Conservation (phyloP, 2,797 vertebrate species). For the Intellagama lesueurii region DNA sequence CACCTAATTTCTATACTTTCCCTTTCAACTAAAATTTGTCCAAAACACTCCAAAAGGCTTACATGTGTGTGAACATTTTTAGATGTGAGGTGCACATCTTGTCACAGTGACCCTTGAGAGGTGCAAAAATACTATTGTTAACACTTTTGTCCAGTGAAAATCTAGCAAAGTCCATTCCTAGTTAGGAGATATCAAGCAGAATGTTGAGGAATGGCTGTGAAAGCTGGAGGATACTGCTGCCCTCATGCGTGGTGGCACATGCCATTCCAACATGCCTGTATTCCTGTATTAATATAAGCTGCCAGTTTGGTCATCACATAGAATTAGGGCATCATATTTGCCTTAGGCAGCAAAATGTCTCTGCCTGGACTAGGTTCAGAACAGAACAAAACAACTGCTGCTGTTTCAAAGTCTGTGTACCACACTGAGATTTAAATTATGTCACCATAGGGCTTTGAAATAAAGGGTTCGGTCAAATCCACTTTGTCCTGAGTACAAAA, state of each 20-base stretch:
- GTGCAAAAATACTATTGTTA: too few relatives aligned
- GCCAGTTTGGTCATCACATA: not conserved
- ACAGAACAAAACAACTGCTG: not conserved
- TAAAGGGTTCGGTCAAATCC: not conserved
- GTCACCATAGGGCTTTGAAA: not conserved
- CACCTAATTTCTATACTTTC: too few relatives aligned
- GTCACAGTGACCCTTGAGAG: too few relatives aligned
- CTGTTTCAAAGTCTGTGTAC: not conserved
- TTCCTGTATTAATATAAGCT: not conserved
- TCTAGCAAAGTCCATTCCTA: too few relatives aligned
- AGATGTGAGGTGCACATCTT: too few relatives aligned
- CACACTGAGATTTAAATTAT: not conserved
- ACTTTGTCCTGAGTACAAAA: not conserved
- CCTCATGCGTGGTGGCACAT: not conserved
- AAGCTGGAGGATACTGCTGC: not conserved
- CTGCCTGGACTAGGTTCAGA: too few relatives aligned
- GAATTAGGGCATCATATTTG: not conserved
- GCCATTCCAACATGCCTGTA: not conserved
- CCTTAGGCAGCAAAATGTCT: not conserved
- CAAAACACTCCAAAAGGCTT: too few relatives aligned
- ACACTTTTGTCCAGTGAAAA: too few relatives aligned
- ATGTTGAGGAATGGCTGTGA: too few relatives aligned
- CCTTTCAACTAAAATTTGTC: too few relatives aligned
- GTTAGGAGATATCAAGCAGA: too few relatives aligned
- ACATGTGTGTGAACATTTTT: too few relatives aligned